These are phyloP conservation scores for Papilio dardanus DNA, from an alignment of 1,140 invertebrate genomes.

Conservation along the genomic window DNA sequence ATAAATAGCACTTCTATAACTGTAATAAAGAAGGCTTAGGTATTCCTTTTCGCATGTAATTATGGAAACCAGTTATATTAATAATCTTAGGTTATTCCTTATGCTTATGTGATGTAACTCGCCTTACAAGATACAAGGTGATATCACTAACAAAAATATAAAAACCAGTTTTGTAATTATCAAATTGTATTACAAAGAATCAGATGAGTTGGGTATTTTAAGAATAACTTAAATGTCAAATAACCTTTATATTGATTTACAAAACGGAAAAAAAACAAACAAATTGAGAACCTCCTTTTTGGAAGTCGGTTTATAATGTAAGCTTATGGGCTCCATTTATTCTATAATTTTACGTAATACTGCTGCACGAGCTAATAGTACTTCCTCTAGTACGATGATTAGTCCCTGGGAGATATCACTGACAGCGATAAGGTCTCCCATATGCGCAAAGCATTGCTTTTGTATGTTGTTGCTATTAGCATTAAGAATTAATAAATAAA, in stretches of 20 bases:
- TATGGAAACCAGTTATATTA: neutral
- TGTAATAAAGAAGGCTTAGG: neutral
- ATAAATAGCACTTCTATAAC: no score
- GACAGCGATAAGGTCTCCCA: no score
- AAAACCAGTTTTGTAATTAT: constrained; percentile 6
- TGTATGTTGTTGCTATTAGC: no score
- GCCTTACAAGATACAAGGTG: constrained; percentile 13
- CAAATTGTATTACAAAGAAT: neutral
- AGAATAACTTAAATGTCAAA: neutral
- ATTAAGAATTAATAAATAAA: no score
- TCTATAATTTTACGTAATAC: no score
- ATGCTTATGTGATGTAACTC: constrained; percentile 13
- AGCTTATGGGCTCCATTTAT: no score
- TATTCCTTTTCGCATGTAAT: neutral
- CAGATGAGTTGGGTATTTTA: neutral
- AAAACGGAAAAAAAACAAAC: neutral
- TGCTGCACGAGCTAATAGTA: no score
- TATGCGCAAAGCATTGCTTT: no score
- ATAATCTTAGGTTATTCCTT: neutral
- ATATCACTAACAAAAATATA: neutral
- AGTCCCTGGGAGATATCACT: no score
- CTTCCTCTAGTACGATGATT: no score
- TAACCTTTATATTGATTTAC: neutral
- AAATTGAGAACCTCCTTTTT: no score
- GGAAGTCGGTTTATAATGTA: no score